Conservation (phyloP, 2,797 vertebrate genomes). For the Danio aesculapii region DNA sequence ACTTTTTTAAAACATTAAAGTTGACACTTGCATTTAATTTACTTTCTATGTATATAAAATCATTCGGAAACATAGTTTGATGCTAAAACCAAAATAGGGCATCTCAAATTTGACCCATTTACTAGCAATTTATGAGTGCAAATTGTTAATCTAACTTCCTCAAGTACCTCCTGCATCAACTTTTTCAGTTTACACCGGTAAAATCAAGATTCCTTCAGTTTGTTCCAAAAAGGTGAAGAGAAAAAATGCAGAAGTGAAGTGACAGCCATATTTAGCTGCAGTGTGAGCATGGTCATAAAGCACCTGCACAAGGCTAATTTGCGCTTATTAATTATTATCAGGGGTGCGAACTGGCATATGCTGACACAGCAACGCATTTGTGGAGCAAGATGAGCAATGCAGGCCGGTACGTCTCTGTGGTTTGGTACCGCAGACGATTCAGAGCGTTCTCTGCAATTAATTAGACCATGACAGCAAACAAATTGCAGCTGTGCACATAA, state of each 20-base stretch:
- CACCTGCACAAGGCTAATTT: slow-evolving; percentile 31
- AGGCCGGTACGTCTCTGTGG: neutral
- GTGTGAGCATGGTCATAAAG: slow-evolving; percentile 26
- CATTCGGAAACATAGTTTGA: no score
- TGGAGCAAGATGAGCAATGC: slow-evolving; percentile 19
- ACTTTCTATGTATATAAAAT: no score
- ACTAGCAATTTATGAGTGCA: no score
- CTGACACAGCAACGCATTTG: slow-evolving; percentile 35
- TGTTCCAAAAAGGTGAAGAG: no score
- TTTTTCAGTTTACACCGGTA: no score
- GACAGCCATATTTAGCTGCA: slow-evolving; percentile 18
- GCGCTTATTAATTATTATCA: slow-evolving; percentile 24
- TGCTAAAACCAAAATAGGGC: no score
- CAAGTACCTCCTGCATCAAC: no score
- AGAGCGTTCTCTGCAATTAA: slow-evolving; percentile 21
- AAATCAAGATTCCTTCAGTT: no score
- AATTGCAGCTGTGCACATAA: slow-evolving; percentile 21
- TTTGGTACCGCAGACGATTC: slow-evolving; percentile 29
- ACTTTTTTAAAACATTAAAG: no score
- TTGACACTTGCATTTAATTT: no score
- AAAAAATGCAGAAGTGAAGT: neutral
- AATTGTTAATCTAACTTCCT: no score
- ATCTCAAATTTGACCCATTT: no score
- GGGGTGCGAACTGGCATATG: slow-evolving; percentile 30
- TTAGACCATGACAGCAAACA: slow-evolving; percentile 46